Percentiles rank a stretch among this genome's conserved stretches.
phyloP scores from a whole-genome alignment of 2,797 vertebrate species.

The Prunella strophiata region DNA sequence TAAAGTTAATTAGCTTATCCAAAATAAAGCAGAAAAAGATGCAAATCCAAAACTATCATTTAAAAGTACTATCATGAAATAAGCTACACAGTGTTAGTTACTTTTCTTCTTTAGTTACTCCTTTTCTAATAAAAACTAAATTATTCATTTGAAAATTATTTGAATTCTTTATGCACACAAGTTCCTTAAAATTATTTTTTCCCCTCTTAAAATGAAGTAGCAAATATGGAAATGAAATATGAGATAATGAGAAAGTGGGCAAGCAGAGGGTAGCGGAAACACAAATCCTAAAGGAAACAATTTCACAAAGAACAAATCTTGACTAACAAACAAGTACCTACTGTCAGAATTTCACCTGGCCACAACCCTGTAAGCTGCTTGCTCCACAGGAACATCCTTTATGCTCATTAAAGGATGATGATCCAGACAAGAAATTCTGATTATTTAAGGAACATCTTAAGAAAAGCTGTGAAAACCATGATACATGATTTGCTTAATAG shows the following conservation, averaged over 20 bases:
- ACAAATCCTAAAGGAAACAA: neutral
- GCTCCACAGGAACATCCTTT: neutral
- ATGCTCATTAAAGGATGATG: neutral
- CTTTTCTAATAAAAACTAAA: neutral
- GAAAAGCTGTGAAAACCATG: neutral
- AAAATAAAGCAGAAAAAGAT: conserved; percentile 47
- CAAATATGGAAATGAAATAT: neutral
- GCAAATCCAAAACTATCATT: conserved; percentile 6
- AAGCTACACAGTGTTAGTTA: neutral
- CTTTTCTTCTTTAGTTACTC: neutral
- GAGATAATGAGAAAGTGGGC: neutral
- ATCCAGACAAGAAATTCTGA: neutral
- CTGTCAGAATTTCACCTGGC: neutral
- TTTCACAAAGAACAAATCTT: neutral
- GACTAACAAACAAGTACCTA: neutral
- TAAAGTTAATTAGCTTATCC: conserved; percentile 64
- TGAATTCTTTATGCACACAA: neutral
- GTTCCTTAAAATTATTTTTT: neutral
- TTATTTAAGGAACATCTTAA: neutral
- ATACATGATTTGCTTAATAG: rapidly evolving
- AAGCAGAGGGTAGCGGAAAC: neutral
- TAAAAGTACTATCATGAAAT: neutral
- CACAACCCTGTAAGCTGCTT: neutral
- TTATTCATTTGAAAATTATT: neutral
- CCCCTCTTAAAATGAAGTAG: neutral